These are phyloP conservation scores for Andricus grossulariae DNA, from an alignment of 1,140 invertebrate species.

Conservation along the genomic window DNA sequence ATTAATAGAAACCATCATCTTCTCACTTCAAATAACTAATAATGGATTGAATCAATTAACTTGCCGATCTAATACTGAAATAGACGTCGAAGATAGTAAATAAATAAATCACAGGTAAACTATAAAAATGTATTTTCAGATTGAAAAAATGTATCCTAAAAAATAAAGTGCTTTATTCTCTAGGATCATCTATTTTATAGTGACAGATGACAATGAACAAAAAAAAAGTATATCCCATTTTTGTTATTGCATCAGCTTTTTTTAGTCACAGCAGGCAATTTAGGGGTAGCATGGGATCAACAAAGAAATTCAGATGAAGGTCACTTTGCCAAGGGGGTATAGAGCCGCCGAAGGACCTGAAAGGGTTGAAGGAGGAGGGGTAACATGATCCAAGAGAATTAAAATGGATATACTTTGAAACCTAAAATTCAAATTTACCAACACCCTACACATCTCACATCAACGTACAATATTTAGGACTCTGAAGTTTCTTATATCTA, in stretches of 20 bases:
- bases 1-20: too few species aligned
- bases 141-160: too few species aligned
- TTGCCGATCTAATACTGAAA: too few species aligned
- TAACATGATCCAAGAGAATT: neutral
- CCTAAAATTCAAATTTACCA: neutral
- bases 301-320: slow-evolving; percentile 69
- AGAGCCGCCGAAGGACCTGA: neutral
- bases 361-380: neutral
- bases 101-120: too few species aligned
- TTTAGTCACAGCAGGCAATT: neutral
- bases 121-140: too few species aligned
- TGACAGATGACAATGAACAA: neutral
- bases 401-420: slow-evolving; percentile 37
- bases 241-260: neutral
- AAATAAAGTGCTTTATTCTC: too few species aligned
- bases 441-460: neutral
- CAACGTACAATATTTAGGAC: neutral
- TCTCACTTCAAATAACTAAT: too few species aligned
- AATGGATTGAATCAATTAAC: too few species aligned
- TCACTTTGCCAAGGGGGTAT: slow-evolving; percentile 55
- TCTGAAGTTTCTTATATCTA: too few species aligned
- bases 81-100: too few species aligned
- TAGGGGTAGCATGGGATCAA: slow-evolving; percentile 46
- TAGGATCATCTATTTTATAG: too few species aligned
- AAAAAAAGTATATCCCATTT: neutral